These are phyloP conservation scores for Myzus persicae DNA, from an alignment of 1,140 invertebrate species.

Conservation along the genomic window DNA sequence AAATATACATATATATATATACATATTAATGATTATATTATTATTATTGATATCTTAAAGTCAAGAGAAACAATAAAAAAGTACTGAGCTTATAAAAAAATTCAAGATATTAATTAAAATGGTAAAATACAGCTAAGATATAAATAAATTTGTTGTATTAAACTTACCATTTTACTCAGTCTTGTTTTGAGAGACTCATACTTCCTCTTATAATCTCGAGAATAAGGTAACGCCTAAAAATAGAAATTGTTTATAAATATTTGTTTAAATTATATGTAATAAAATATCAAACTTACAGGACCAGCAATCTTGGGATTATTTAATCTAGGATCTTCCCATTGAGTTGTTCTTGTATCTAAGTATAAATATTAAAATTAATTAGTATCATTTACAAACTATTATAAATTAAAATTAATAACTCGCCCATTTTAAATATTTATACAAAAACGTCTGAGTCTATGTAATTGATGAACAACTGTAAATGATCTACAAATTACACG, in stretches of 20 bases:
- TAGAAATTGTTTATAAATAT: neutral
- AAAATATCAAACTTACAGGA: constrained; percentile 72
- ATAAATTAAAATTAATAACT: neutral
- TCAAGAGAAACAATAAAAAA: neutral
- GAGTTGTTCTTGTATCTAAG: constrained; percentile 91
- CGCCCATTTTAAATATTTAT: neutral
- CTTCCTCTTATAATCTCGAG: constrained; percentile 97
- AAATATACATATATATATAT: no score
- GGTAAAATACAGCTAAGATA: neutral
- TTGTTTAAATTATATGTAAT: constrained; percentile 48
- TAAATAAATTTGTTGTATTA: neutral
- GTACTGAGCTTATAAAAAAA: neutral
- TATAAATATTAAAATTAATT: constrained; percentile 60
- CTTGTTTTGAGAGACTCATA: constrained; percentile 97
- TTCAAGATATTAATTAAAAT: neutral
- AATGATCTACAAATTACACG: no score
- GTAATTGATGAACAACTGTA: no score
- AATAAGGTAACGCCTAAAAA: constrained; percentile 88
- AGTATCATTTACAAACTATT: neutral
- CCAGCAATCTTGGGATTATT: constrained; percentile 96
- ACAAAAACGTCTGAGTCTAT: neutral
- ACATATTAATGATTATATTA: neutral
- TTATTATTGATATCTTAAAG: neutral
- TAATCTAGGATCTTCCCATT: constrained; percentile 98
- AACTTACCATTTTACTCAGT: constrained; percentile 90